Percentiles rank a stretch among this genome's conserved stretches.
These are phyloP conservation scores for Erethizon dorsatum DNA, from an alignment of 2,797 vertebrate species.

Conservation along the genomic window DNA sequence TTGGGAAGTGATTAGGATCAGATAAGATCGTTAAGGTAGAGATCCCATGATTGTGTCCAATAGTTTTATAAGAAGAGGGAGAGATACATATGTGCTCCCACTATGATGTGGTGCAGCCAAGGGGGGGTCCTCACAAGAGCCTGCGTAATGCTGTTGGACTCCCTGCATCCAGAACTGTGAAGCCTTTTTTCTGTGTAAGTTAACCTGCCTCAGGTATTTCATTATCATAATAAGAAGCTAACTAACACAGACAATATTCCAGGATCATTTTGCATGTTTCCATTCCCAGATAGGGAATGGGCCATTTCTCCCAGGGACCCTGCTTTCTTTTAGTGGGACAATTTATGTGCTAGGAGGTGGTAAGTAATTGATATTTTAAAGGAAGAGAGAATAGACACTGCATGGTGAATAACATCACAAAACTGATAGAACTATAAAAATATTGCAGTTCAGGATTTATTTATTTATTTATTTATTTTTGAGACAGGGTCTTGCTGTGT, in stretches of 20 bases:
- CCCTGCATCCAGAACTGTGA: background rate
- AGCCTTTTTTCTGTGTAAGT: background rate
- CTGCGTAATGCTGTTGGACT: background rate
- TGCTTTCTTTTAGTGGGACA: constrained; percentile 15
- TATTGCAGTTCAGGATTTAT: background rate
- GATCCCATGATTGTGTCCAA: background rate
- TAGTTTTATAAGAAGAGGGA: background rate
- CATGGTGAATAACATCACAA: background rate
- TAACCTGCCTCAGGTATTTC: background rate
- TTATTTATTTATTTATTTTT: too few relatives aligned
- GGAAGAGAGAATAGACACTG: constrained; percentile 6
- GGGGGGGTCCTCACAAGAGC: background rate
- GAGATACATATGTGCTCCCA: background rate
- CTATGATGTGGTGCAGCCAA: background rate
- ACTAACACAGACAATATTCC: background rate
- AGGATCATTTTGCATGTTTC: constrained; percentile 10
- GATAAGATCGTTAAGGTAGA: background rate
- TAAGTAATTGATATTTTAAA: constrained; percentile 7
- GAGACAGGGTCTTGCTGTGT: too few relatives aligned
- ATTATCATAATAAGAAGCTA: background rate
- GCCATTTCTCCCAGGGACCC: background rate
- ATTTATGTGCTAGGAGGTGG: background rate
- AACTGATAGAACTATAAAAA: background rate
- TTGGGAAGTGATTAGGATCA: background rate
- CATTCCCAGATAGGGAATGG: background rate